Conservation (phyloP, 1,140 invertebrate species). For the Manduca sexta region DNA sequence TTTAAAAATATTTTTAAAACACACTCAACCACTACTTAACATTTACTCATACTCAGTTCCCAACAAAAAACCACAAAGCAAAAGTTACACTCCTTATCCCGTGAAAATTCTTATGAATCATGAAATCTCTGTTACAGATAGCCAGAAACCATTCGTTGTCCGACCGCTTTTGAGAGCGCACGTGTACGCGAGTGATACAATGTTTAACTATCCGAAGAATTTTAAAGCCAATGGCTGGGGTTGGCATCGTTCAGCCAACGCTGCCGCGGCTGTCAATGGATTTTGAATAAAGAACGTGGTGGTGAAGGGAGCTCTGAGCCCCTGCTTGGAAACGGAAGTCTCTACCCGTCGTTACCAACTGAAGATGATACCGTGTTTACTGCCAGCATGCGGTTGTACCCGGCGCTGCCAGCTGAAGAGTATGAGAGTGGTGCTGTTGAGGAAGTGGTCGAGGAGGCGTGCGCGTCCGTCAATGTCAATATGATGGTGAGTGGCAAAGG, state of each 20-base stretch:
- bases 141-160: neutral
- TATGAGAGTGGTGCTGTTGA: constrained; percentile 60
- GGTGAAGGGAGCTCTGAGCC: constrained; percentile 26
- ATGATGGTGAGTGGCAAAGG: constrained; percentile 47
- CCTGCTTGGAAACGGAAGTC: constrained; percentile 34
- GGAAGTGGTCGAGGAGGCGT: constrained; percentile 62
- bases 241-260: constrained; percentile 47
- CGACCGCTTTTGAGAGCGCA: neutral
- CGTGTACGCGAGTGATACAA: constrained; percentile 1
- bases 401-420: constrained; percentile 56
- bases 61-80: too few relatives aligned
- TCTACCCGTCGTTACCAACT: constrained; percentile 53
- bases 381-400: constrained; percentile 46
- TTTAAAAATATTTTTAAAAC: too few relatives aligned
- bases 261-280: constrained; percentile 41
- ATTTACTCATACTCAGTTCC: too few relatives aligned
- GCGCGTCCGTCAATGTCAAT: constrained; percentile 57
- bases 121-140: constrained; percentile 4
- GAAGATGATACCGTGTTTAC: constrained; percentile 47
- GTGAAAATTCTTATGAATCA: neutral
- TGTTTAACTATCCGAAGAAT: constrained; percentile 56
- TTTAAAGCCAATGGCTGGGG: constrained; percentile 62
- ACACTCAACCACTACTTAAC: too few relatives aligned
- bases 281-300: constrained; percentile 52
- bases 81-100: neutral